Conservation (phyloP, 2,888 invertebrate genomes). For the Zaprionus obscuricornis region DNA sequence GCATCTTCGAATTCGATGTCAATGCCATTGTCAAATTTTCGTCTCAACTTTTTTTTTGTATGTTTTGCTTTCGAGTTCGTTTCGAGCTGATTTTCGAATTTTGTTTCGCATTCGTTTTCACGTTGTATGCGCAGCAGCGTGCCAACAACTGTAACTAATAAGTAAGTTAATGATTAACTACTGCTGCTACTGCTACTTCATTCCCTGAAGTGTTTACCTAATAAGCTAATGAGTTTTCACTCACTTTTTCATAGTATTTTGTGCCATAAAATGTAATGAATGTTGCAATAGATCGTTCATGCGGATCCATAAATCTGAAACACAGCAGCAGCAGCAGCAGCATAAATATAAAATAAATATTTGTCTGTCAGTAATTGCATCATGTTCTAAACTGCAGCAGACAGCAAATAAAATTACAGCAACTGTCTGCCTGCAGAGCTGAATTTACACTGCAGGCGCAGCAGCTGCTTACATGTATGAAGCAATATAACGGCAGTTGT, state of each 20-base stretch:
- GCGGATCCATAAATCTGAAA: too few relatives aligned
- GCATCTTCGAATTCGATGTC: conserved; percentile 51
- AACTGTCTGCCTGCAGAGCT: neutral
- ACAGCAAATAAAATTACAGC: conserved; percentile 4
- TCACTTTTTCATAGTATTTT: too few relatives aligned
- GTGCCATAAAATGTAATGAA: too few relatives aligned
- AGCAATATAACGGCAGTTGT: conserved; percentile 39
- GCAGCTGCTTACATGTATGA: conserved; percentile 10
- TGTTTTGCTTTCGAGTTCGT: neutral
- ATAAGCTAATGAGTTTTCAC: too few relatives aligned
- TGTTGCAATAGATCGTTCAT: too few relatives aligned
- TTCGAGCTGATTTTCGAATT: neutral
- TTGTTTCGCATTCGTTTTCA: conserved; percentile 1
- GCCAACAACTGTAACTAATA: conserved; percentile 59
- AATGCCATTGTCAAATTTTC: conserved; percentile 56
- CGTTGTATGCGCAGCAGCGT: neutral
- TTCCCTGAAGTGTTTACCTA: too few relatives aligned
- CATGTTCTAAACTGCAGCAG: conserved; percentile 40
- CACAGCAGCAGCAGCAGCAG: neutral
- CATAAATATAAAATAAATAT: conserved; percentile 37
- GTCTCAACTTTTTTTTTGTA: neutral
- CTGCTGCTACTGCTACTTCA: too few relatives aligned
- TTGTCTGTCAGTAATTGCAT: conserved; percentile 34
- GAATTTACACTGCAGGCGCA: neutral
- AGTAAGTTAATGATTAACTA: conserved; percentile 43